Evolutionary conservation across 2,113 vertebrate species (phyloP).

Genomic region (Raja brachyura): DNA sequence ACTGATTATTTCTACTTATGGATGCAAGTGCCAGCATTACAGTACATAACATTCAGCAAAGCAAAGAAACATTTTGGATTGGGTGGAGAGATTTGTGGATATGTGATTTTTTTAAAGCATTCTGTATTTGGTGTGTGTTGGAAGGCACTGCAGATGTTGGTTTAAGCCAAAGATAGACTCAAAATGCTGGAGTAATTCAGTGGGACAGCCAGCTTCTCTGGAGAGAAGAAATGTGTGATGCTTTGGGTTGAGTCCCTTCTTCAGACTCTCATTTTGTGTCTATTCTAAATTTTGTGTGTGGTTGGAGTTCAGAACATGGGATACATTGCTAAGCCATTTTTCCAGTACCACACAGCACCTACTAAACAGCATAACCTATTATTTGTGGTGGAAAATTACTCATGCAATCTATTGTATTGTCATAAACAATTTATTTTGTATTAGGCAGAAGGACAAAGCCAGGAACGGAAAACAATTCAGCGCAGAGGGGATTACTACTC

Average conservation of each 20-base stretch:
- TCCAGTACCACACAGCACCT: not conserved
- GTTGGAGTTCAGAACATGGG: not conserved
- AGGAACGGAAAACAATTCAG: constrained; percentile 90
- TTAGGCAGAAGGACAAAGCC: constrained; percentile 92
- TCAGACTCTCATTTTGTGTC: too few relatives aligned
- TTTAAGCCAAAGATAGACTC: too few relatives aligned
- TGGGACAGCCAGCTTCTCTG: too few relatives aligned
- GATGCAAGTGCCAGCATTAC: not conserved
- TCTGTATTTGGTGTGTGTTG: not conserved
- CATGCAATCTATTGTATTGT: not conserved
- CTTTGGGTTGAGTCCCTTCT: too few relatives aligned
- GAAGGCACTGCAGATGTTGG: not conserved
- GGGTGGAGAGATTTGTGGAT: not conserved
- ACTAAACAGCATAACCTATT: not conserved
- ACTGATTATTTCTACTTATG: not conserved
- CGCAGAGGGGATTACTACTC: constrained; percentile 91
- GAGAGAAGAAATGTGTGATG: too few relatives aligned
- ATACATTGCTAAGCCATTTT: not conserved
- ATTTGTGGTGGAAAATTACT: not conserved
- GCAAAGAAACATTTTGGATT: not conserved
- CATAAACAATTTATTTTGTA: constrained; percentile 39
- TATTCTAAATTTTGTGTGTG: not conserved
- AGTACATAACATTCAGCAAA: not conserved
- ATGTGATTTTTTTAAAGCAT: not conserved
- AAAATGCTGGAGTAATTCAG: too few relatives aligned